Evolutionary conservation across 1,140 invertebrate genomes (phyloP).

Genomic region (Drosophila kohkoa): DNA sequence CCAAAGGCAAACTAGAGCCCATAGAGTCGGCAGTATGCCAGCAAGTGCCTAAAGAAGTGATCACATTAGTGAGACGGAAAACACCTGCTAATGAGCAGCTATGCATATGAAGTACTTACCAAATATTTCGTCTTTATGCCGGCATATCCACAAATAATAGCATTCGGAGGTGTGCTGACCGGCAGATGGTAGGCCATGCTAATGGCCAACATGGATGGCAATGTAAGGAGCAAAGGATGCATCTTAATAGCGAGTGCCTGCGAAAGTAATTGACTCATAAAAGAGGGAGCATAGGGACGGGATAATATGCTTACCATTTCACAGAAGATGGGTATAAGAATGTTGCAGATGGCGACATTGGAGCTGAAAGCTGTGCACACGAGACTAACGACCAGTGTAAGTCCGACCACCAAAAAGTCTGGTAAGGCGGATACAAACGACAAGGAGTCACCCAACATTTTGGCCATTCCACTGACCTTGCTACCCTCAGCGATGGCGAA

Average conservation of each 20-base stretch:
- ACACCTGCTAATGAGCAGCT: background rate
- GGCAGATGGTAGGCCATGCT: slow-evolving; percentile 90
- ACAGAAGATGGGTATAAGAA: slow-evolving; percentile 90
- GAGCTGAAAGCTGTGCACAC: slow-evolving; percentile 92
- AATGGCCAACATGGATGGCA: slow-evolving; percentile 91
- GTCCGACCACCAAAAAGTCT: slow-evolving; percentile 85
- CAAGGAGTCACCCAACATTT: slow-evolving; percentile 89
- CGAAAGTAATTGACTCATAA: background rate
- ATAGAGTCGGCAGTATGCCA: slow-evolving; percentile 89
- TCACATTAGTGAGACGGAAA: too few relatives aligned
- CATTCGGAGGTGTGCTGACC: slow-evolving; percentile 94
- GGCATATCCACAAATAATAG: slow-evolving; percentile 93
- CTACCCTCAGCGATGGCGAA: slow-evolving; percentile 95
- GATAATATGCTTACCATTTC: slow-evolving; percentile 87
- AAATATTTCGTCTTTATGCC: slow-evolving; percentile 73
- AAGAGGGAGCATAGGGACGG: too few relatives aligned
- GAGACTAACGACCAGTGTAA: slow-evolving; percentile 70
- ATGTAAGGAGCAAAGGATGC: slow-evolving; percentile 94
- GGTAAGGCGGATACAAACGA: slow-evolving; percentile 85
- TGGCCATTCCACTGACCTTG: slow-evolving; percentile 90
- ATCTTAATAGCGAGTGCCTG: slow-evolving; percentile 86
- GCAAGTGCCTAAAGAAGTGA: slow-evolving; percentile 85
- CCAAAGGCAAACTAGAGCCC: slow-evolving; percentile 38
- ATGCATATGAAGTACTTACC: slow-evolving; percentile 20
- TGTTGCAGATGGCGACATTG: slow-evolving; percentile 93